Conservation (phyloP, 1,140 invertebrate genomes). For the Zaprionus africanus region DNA sequence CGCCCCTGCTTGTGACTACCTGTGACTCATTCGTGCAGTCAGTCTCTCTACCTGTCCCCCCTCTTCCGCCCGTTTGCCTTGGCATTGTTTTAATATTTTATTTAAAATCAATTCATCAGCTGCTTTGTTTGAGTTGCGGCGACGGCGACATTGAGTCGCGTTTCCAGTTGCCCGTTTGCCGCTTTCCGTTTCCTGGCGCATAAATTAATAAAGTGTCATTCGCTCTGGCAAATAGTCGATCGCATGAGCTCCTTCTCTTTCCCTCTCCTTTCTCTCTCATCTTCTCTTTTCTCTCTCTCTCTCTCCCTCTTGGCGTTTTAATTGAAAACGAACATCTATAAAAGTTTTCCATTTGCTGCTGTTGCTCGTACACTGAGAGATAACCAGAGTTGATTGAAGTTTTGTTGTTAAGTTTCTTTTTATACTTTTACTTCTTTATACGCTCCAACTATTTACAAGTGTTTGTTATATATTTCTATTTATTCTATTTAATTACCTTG, state of each 20-base stretch:
- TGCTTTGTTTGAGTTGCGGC: constrained; percentile 59
- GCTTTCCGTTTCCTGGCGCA: constrained; percentile 13
- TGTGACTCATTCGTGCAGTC: constrained; percentile 24
- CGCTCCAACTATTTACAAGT: neutral
- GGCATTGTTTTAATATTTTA: constrained; percentile 73
- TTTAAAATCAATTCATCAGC: constrained; percentile 72
- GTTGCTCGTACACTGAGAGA: neutral
- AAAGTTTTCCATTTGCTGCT: constrained; percentile 34
- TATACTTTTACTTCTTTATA: neutral
- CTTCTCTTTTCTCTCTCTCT: no score
- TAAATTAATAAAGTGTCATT: constrained; percentile 53
- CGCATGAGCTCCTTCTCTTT: neutral
- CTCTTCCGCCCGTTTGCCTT: neutral
- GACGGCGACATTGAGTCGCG: neutral
- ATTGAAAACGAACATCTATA: constrained; percentile 59
- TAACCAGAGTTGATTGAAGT: neutral
- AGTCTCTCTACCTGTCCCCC: neutral
- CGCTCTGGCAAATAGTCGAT: constrained; percentile 38
- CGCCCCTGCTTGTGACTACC: no score
- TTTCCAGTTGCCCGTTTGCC: constrained; percentile 11
- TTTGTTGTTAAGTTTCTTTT: no score
- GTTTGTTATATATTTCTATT: neutral
- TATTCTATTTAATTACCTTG: neutral
- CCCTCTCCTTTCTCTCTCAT: neutral
- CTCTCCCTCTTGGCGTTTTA: constrained; percentile 26